phyloP scores from a whole-genome alignment of 2,888 invertebrate genomes.

The Ypsolopha sequella region DNA sequence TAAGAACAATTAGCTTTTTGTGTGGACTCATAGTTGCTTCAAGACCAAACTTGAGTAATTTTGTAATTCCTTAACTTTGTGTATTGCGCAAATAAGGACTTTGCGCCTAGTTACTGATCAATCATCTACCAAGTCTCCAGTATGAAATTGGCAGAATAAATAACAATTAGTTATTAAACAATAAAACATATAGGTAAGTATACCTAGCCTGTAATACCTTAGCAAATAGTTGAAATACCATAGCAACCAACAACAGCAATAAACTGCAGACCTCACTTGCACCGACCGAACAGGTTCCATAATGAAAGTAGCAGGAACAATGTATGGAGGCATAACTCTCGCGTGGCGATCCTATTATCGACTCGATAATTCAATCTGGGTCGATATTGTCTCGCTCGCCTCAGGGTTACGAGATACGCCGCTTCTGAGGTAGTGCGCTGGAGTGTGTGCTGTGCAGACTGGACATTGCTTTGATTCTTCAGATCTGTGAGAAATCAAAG shows the following conservation, averaged over 20 bases:
- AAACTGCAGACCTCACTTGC: not conserved
- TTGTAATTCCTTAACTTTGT: too few relatives aligned
- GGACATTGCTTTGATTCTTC: slow-evolving; percentile 5
- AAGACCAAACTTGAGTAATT: too few relatives aligned
- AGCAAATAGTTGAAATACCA: too few relatives aligned
- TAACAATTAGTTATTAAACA: too few relatives aligned
- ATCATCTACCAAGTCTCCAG: too few relatives aligned
- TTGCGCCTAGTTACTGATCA: too few relatives aligned
- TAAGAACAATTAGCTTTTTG: too few relatives aligned
- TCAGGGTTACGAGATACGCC: slow-evolving; percentile 21
- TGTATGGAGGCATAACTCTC: slow-evolving; percentile 45
- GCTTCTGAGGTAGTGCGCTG: slow-evolving; percentile 25
- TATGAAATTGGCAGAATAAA: too few relatives aligned
- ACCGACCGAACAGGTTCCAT: slow-evolving; percentile 10
- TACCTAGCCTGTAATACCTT: not conserved
- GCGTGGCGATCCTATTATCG: slow-evolving; percentile 44
- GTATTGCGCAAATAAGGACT: too few relatives aligned
- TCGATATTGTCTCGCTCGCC: slow-evolving; percentile 43
- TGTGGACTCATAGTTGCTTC: too few relatives aligned
- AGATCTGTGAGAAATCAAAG: too few relatives aligned
- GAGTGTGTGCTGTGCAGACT: not conserved
- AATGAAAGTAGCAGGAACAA: slow-evolving; percentile 44
- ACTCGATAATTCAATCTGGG: slow-evolving; percentile 58
- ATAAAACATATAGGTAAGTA: not conserved
- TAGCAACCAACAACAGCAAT: not conserved